phyloP scores from a whole-genome alignment of 2,797 vertebrate species.

The Emydoidea blandingii region DNA sequence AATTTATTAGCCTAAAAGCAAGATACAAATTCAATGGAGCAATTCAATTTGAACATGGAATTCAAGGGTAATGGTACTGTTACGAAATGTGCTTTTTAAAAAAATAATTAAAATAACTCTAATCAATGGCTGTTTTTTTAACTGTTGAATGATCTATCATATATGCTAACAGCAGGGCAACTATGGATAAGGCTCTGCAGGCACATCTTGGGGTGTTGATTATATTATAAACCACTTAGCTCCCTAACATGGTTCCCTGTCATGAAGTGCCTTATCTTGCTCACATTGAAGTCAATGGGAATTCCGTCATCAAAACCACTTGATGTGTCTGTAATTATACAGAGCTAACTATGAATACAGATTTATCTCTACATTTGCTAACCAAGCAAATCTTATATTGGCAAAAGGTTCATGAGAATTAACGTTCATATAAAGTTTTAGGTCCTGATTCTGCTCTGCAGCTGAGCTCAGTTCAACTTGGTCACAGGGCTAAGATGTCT shows the following conservation, averaged over 20 bases:
- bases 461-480: not conserved
- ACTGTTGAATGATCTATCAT: not conserved
- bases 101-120: not conserved
- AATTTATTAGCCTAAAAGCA: not conserved
- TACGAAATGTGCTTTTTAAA: not conserved
- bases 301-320: not conserved
- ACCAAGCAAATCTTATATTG: not conserved
- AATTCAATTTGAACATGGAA: not conserved
- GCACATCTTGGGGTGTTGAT: not conserved
- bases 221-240: not conserved
- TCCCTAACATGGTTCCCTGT: rapidly evolving
- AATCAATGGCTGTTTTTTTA: not conserved
- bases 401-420: not conserved
- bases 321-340: not conserved
- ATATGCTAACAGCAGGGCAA: not conserved
- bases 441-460: not conserved
- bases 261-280: not conserved
- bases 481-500: not conserved
- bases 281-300: not conserved
- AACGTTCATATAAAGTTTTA: not conserved
- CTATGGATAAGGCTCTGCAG: not conserved
- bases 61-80: not conserved
- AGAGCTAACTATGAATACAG: not conserved
- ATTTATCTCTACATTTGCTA: not conserved
- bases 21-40: not conserved